Evolutionary conservation across 92 coral and sea anemone species (phyloP).

Genomic region (Actinostola sp.): DNA sequence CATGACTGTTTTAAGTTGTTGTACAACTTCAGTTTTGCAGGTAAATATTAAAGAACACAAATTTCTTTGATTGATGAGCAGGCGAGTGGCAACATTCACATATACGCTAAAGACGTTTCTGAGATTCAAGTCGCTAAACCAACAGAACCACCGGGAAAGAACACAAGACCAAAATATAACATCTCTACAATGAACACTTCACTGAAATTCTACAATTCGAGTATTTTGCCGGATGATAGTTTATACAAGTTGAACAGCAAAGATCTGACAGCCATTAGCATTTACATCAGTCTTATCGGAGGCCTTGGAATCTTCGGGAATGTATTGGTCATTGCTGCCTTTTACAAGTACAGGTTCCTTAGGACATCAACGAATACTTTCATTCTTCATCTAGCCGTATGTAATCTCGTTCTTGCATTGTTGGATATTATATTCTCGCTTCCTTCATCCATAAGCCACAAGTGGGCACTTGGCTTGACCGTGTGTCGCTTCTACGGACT

Average conservation of each 20-base stretch:
- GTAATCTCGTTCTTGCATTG: conserved; percentile 70
- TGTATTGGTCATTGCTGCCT: conserved; percentile 66
- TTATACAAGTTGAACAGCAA: background rate
- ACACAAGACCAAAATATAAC: background rate
- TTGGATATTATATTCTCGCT: conserved; percentile 75
- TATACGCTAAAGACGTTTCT: background rate
- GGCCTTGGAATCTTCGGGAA: conserved; percentile 81
- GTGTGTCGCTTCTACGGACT: conserved; percentile 69
- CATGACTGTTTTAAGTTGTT: background rate
- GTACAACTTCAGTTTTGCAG: background rate
- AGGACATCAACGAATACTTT: conserved; percentile 87
- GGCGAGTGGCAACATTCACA: background rate
- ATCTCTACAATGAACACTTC: conserved; percentile 7
- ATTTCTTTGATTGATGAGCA: background rate
- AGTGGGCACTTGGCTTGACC: conserved; percentile 70
- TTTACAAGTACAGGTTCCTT: conserved; percentile 54
- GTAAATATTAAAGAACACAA: background rate
- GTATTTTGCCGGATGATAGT: background rate
- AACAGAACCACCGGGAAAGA: background rate
- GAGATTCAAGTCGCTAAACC: background rate
- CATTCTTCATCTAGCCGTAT: conserved; percentile 71
- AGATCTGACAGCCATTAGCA: conserved; percentile 46
- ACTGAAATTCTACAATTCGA: background rate
- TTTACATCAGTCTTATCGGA: conserved; percentile 69
- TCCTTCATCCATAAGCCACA: conserved; percentile 63